phyloP scores from a whole-genome alignment of 2,888 invertebrate genomes.

The Formica aserva region DNA sequence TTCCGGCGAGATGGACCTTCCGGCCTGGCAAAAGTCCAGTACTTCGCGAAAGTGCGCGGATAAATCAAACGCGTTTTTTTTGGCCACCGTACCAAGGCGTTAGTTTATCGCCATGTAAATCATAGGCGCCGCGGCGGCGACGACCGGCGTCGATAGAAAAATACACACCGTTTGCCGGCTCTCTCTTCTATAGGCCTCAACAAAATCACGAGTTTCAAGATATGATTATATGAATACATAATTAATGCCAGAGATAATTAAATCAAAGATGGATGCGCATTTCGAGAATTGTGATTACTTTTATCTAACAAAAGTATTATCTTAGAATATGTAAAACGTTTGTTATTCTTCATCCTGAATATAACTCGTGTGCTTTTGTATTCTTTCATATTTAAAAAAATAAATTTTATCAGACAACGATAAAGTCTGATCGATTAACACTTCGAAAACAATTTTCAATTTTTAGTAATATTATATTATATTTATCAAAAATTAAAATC shows the following conservation, averaged over 20 bases:
- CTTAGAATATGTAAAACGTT: neutral
- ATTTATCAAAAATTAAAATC: neutral
- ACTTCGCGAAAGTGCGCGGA: slow-evolving; percentile 73
- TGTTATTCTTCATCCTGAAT: neutral
- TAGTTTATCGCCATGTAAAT: slow-evolving; percentile 78
- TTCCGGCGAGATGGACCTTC: slow-evolving; percentile 81
- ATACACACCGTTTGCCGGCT: slow-evolving; percentile 19
- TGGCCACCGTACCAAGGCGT: slow-evolving; percentile 65
- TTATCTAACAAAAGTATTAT: neutral
- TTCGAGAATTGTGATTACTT: neutral
- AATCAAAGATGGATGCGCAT: neutral
- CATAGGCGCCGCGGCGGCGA: slow-evolving; percentile 59
- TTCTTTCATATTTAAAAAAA: neutral
- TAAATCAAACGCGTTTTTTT: slow-evolving; percentile 76
- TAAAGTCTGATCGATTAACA: neutral
- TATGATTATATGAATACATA: neutral
- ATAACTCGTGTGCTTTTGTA: neutral
- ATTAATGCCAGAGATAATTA: slow-evolving; percentile 3
- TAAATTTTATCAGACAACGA: neutral
- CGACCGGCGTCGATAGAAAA: slow-evolving; percentile 65
- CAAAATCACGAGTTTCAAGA: slow-evolving; percentile 3
- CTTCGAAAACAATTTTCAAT: neutral
- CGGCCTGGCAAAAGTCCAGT: slow-evolving; percentile 77
- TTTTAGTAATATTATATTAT: neutral
- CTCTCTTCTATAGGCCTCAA: neutral